A percentile compares a stretch with the other conserved stretches of the same genome.
Evolutionary conservation across 2,797 vertebrate species (phyloP).

Genomic region (Typhlichthys subterraneus): DNA sequence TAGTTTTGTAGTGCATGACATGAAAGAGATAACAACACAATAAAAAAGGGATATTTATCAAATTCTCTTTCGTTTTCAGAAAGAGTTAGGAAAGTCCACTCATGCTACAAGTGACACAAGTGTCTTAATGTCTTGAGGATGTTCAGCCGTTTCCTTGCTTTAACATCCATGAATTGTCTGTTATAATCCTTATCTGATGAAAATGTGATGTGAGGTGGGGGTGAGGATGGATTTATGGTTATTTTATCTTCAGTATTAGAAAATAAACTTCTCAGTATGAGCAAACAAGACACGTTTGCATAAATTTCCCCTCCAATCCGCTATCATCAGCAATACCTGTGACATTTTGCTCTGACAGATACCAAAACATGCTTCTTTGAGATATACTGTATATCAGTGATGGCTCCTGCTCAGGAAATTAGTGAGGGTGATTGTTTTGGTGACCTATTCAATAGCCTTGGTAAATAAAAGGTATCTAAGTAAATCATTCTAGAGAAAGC

Average conservation of each 20-base stretch:
- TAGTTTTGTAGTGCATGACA: constrained; percentile 25
- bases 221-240: constrained; percentile 15
- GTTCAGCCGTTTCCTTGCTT: constrained; percentile 21
- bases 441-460: too few species aligned
- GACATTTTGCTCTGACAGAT: background rate
- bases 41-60: constrained; percentile 49
- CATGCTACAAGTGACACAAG: constrained; percentile 3
- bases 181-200: constrained; percentile 39
- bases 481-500: too few species aligned
- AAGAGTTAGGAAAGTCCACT: constrained; percentile 16
- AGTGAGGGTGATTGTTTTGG: too few species aligned
- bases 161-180: constrained; percentile 74
- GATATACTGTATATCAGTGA: background rate
- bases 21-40: constrained; percentile 51
- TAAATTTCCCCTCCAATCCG: constrained; percentile 11
- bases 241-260: constrained; percentile 20
- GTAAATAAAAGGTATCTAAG: too few species aligned
- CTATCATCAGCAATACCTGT: background rate
- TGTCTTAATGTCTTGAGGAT: constrained; percentile 9
- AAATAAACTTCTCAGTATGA: constrained; percentile 27
- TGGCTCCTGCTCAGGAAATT: too few species aligned
- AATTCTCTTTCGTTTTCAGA: constrained; percentile 31
- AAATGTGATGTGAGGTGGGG: constrained; percentile 38
- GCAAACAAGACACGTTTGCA: constrained; percentile 16
- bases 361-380: constrained; percentile 7